Evolutionary conservation across 2,888 invertebrate genomes (phyloP), one percentile per base, ranked within the genome.

Genomic region (Antheraea assamensis): DNA sequence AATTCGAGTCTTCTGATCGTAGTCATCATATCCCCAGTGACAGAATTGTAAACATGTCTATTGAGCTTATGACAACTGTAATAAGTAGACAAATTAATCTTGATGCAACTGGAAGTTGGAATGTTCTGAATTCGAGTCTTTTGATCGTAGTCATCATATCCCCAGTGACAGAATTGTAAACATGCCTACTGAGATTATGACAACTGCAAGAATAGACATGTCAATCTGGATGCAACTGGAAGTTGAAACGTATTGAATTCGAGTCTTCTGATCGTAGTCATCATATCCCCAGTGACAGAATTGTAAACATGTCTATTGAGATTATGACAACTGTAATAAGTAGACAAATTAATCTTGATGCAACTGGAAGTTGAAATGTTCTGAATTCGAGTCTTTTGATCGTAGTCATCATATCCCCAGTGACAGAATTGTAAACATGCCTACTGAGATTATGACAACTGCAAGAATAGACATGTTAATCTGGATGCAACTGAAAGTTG

Each of bases 251-350:
- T 61, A 21, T 49, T 74, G 72, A 71, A 19, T 61, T n/a, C n/a
- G 21, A 31, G 42, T 58, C 66, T 47, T 17, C 30, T 66, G 72
- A 70, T 70, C 49, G 27, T 49, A 73, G 74, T 64, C 72, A 76
- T 76, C 72, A 74, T 64, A 61, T 27, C 52, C 75, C 79, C 78
- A 78, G 78, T 79, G 78, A 79, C 79, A 78, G 71, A 75, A 74
- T 73, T 21, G 49, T 17, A 64, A 71, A 78, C 76, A 78, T 79
- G 78, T 76, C 72, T 68, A 74, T 64, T 72, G 71, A 73, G 72
- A 35, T 42, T 74, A 74, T 75, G 76, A 73, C 71, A 71, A 73
- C 75, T 73, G n/a, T 30, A 55, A 55, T 15, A 4, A 55, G 52
- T 55, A 55, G 55, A 55, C 55, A 55, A 55, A 24, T 47, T n/a